Evolutionary conservation across 1,140 invertebrate genomes (phyloP).

Genomic region (Papilio helenus): DNA sequence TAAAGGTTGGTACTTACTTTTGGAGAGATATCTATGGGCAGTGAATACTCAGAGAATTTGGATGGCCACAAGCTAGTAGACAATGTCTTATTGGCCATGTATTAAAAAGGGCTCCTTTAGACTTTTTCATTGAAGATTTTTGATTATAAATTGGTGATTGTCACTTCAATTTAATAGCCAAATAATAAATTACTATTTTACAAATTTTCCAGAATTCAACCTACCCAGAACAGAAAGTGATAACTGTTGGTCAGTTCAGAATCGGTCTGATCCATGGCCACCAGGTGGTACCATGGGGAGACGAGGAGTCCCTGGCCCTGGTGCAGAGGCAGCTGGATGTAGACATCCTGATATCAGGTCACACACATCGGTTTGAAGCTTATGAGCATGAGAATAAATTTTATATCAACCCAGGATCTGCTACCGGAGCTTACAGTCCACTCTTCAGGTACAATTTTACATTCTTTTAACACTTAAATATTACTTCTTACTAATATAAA

Average conservation of each 20-base stretch:
- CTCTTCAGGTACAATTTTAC: slow-evolving; percentile 89
- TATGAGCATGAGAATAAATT: slow-evolving; percentile 99
- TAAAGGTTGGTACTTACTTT: too few species aligned
- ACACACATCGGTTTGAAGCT: slow-evolving; percentile 99
- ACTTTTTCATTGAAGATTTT: too few species aligned
- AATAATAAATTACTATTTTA: background rate
- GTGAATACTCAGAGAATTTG: too few species aligned
- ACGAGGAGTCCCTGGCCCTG: slow-evolving; percentile 95
- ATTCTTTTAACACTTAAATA: too few species aligned
- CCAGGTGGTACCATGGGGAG: slow-evolving; percentile 98
- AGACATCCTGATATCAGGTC: slow-evolving; percentile 99
- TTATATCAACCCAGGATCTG: slow-evolving; percentile 99
- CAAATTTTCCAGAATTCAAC: slow-evolving; percentile 89
- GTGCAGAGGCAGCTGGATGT: slow-evolving; percentile 98
- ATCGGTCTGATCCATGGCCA: slow-evolving; percentile 99
- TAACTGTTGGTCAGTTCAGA: slow-evolving; percentile 98
- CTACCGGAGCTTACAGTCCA: slow-evolving; percentile 98
- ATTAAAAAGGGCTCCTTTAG: too few species aligned
- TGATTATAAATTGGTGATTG: too few species aligned
- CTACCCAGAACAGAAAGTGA: slow-evolving; percentile 99
- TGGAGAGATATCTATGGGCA: too few species aligned
- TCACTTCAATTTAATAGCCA: background rate
- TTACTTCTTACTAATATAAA: too few species aligned
- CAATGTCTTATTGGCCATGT: too few species aligned
- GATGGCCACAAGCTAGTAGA: too few species aligned